These are phyloP conservation scores for Diaprepes abbreviatus DNA, from an alignment of 2,888 invertebrate genomes.

Conservation along the genomic window DNA sequence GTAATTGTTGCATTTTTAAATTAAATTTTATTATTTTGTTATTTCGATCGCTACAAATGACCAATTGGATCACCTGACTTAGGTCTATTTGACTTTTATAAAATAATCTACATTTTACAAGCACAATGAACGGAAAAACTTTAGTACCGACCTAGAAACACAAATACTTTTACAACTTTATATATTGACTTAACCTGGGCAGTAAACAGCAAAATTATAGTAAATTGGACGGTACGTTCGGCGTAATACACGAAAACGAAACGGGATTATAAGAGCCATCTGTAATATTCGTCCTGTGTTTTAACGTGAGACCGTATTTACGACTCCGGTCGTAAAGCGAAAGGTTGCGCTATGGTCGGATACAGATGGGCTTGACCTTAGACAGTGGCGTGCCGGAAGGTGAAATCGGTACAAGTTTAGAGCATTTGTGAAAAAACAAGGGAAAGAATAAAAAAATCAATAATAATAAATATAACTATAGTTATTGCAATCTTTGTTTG, in stretches of 20 bases:
- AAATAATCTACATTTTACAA: too few species aligned
- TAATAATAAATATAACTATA: too few species aligned
- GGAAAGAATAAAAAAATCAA: too few species aligned
- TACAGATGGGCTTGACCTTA: slow-evolving; percentile 16
- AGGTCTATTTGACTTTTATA: too few species aligned
- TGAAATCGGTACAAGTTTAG: too few species aligned
- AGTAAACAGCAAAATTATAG: background rate
- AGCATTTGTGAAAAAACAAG: background rate
- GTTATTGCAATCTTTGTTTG: too few species aligned
- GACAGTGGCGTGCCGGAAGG: slow-evolving; percentile 7
- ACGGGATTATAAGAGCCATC: slow-evolving; percentile 19
- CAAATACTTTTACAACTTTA: background rate
- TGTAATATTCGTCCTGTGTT: slow-evolving; percentile 34
- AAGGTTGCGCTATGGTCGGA: slow-evolving; percentile 28
- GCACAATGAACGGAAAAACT: too few species aligned
- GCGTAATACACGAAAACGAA: background rate
- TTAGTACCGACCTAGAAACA: background rate
- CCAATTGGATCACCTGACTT: too few species aligned
- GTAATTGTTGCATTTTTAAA: too few species aligned
- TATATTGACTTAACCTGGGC: background rate
- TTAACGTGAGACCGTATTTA: slow-evolving; percentile 16
- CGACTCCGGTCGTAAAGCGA: slow-evolving; percentile 28
- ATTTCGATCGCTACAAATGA: too few species aligned
- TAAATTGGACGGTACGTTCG: background rate
- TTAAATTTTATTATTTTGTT: too few species aligned